Conservation (phyloP, 1,140 invertebrate genomes). For the Geopemphigus sp. region DNA sequence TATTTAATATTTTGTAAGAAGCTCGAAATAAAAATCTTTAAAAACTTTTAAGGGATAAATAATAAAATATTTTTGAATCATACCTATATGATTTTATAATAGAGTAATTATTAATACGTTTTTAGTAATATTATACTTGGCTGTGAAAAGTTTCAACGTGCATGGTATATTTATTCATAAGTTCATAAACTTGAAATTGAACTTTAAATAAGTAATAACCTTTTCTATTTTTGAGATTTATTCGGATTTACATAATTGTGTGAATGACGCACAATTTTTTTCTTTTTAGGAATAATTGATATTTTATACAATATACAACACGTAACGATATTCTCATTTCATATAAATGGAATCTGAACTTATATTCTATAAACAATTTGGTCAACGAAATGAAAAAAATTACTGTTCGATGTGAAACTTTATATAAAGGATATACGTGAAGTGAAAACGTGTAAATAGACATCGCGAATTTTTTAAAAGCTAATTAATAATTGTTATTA, state of each 20-base stretch:
- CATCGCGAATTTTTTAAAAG: background rate
- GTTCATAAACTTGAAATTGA: constrained; percentile 38
- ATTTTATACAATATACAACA: background rate
- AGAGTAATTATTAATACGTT: background rate
- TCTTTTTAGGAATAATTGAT: constrained; percentile 11
- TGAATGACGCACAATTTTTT: background rate
- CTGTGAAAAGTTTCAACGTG: background rate
- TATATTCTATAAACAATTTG: background rate
- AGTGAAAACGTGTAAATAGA: background rate
- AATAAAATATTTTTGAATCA: too few species aligned
- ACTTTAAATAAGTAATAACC: constrained; percentile 6
- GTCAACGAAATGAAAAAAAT: too few species aligned
- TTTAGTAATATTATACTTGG: background rate
- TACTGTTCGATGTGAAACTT: too few species aligned
- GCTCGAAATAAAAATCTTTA: too few species aligned
- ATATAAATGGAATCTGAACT: background rate
- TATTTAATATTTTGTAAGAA: too few species aligned
- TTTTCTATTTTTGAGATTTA: constrained; percentile 2
- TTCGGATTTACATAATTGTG: constrained; percentile 30
- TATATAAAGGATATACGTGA: background rate
- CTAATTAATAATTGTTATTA: background rate
- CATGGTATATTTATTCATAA: constrained; percentile 15
- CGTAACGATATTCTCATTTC: background rate
- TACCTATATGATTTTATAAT: too few species aligned
- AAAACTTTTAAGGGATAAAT: too few species aligned